A percentile compares a stretch with the other conserved stretches of the same genome.
Conservation (phyloP, 2,888 invertebrate genomes). For the Drosophila phalerata region DNA sequence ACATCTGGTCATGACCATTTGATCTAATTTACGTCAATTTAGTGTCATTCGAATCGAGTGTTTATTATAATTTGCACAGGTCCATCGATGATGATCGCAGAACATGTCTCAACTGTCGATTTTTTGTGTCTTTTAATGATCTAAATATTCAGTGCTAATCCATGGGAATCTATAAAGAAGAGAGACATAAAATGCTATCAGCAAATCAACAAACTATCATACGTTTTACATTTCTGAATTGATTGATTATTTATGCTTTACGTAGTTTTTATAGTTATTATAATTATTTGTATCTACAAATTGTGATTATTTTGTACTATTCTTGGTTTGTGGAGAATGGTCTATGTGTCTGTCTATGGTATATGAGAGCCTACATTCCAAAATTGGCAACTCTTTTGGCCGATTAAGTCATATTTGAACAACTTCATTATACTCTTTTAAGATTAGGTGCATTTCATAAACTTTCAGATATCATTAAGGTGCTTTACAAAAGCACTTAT, state of each 20-base stretch:
- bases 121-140: constrained; percentile 17
- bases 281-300: neutral
- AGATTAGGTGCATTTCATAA: constrained; percentile 11
- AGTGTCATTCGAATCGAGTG: constrained; percentile 77
- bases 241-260: too few relatives aligned
- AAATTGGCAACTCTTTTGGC: constrained; percentile 2
- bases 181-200: too few relatives aligned
- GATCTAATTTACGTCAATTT: constrained; percentile 77
- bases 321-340: neutral
- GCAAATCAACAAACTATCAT: too few relatives aligned
- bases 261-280: neutral
- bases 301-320: neutral
- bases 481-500: constrained; percentile 9
- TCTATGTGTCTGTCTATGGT: neutral
- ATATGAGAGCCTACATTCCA: neutral
- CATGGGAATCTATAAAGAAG: neutral
- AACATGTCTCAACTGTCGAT: constrained; percentile 12
- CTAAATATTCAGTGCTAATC: constrained; percentile 18
- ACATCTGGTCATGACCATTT: constrained; percentile 57
- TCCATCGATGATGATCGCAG: constrained; percentile 13
- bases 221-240: too few relatives aligned
- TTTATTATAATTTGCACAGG: constrained; percentile 64
- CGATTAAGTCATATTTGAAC: neutral
- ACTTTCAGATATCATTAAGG: constrained; percentile 8
- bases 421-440: constrained; percentile 15